Percentiles rank a stretch among this genome's conserved stretches.
Evolutionary conservation across 2,797 vertebrate genomes (phyloP).

Genomic region (Mormyrops attenuatus): DNA sequence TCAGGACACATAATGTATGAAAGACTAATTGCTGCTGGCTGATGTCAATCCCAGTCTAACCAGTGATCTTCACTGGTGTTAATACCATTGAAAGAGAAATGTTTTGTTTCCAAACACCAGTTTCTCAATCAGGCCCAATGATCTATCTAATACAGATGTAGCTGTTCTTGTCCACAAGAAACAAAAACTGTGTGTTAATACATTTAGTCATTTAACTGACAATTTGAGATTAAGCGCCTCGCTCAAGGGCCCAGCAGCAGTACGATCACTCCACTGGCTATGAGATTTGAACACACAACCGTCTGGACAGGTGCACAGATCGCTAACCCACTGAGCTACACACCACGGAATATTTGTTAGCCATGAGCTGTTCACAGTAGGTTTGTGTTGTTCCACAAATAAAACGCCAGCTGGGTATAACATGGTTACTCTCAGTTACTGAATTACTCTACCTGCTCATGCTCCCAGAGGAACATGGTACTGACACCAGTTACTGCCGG

Average conservation of each 20-base stretch:
- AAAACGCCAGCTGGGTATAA: neutral
- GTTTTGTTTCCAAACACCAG: neutral
- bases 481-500: neutral
- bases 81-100: neutral
- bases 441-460: neutral
- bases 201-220: neutral
- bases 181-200: neutral
- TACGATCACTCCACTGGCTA: neutral
- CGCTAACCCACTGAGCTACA: neutral
- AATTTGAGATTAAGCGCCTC: neutral
- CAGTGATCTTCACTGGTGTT: constrained; percentile 10
- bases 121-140: neutral
- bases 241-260: neutral
- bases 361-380: neutral
- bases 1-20: constrained; percentile 58
- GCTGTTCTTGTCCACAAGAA: neutral
- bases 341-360: neutral
- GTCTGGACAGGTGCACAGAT: neutral
- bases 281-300: neutral
- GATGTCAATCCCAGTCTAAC: constrained; percentile 28
- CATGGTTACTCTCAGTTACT: neutral
- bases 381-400: neutral
- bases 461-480: neutral
- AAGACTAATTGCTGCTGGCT: constrained; percentile 45
- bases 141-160: neutral